Evolutionary conservation across 92 coral and sea anemone genomes (phyloP), one percentile per base, ranked within the genome.

Genomic region (Plumapathes pennacea): DNA sequence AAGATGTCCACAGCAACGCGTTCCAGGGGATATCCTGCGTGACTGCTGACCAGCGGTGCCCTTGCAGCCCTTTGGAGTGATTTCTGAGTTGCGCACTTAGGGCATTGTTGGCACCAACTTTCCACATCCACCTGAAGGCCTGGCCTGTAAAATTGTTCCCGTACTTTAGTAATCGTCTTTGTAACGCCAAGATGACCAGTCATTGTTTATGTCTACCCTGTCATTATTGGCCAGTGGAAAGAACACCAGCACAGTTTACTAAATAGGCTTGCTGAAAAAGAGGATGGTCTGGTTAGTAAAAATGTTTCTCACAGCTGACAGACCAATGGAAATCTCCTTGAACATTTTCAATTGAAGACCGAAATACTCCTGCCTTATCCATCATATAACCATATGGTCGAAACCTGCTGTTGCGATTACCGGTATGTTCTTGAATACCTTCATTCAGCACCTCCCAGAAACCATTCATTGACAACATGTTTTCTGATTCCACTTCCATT

Each of bases 381-480:
- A 76, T 67, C 71, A 76, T 58, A 23, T 58, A 67, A 14, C 83
- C 70, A 58, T 56, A 36, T 5, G 83, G 77, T 25, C 49, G 50
- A 37, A 76, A 76, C 25, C 42, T 67, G 13, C 2, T 36, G 40
- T 13, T 21, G 11, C 10, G 56, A 42, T 67, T 20, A 17, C 31
- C 69, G 23, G 77, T 65, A 46, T 57, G 42, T 15, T 57, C 71
- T 25, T 59, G 45, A 23, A 67, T 10, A 1, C 64, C 71, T 46
- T 67, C 77, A 50, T 76, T 67, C 11, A 76, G 32, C 37, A 50
- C 64, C 54, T 68, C 58, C 83, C 83, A 67, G 77, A 76, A 76
- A 3, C 67, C 22, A 32, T 40, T 67, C 77, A 58, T 67, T 3
- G 76, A 39, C 15, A 28, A 39, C 27, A 63, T 32, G 37, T 38